Percentiles rank a stretch among this genome's conserved stretches.
Evolutionary conservation across 2,888 invertebrate species (phyloP).

Genomic region (Caenorhabditis becei): DNA sequence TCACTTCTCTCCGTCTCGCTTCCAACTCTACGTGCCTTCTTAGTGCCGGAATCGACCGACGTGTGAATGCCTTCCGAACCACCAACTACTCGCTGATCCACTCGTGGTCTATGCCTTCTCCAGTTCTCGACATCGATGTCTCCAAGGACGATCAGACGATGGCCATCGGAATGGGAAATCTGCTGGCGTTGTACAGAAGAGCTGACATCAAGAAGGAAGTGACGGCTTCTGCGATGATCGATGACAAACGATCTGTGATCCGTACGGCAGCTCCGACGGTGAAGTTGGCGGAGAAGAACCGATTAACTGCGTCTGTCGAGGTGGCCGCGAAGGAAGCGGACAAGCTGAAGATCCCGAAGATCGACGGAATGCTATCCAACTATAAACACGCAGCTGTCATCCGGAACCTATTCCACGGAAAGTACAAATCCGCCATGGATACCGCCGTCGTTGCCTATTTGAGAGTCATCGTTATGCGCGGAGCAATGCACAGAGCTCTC

Average conservation of each 20-base stretch:
- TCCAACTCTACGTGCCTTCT: constrained; percentile 88
- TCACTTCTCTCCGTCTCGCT: constrained; percentile 90
- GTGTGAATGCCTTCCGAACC: constrained; percentile 75
- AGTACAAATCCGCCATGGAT: constrained; percentile 21
- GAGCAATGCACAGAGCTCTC: constrained; percentile 58
- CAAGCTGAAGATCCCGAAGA: constrained; percentile 49
- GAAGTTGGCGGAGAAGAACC: constrained; percentile 41
- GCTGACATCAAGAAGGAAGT: constrained; percentile 83
- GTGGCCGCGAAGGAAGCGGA: constrained; percentile 57
- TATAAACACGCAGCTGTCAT: constrained; percentile 59
- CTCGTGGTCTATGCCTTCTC: constrained; percentile 92
- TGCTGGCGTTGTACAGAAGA: constrained; percentile 88
- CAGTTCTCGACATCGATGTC: constrained; percentile 90
- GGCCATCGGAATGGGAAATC: constrained; percentile 91
- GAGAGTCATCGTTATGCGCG: constrained; percentile 54
- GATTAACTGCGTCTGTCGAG: constrained; percentile 41
- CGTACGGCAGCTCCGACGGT: constrained; percentile 56
- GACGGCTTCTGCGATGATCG: constrained; percentile 34
- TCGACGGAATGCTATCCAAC: constrained; percentile 53
- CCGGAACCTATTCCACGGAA: constrained; percentile 32
- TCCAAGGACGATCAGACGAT: constrained; percentile 89
- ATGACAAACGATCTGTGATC: constrained; percentile 46
- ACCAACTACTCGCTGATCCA: constrained; percentile 85
- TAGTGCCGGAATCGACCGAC: constrained; percentile 92
- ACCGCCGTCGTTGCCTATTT: constrained; percentile 42